Percentiles rank a stretch among this genome's conserved stretches.
Evolutionary conservation across 2,797 vertebrate genomes (phyloP).

Genomic region (Platalea minor): DNA sequence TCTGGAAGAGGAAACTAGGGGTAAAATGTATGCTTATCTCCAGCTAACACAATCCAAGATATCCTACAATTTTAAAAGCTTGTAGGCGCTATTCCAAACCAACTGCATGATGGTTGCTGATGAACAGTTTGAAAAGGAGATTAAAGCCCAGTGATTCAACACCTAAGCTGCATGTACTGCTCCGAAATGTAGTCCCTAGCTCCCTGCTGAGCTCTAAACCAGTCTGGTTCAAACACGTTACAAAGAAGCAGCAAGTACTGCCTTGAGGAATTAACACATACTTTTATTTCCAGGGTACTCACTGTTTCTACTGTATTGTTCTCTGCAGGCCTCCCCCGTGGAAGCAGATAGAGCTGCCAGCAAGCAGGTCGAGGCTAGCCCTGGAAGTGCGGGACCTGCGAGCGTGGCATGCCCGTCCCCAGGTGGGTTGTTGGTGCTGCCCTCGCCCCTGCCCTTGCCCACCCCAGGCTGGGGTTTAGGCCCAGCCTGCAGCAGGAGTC

Average conservation of each 20-base stretch:
- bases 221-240: neutral
- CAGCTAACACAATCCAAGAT: conserved; percentile 27
- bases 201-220: neutral
- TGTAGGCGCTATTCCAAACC: conserved; percentile 2
- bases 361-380: conserved; percentile 38
- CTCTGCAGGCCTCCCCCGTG: conserved; percentile 19
- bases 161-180: accelerated
- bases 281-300: neutral
- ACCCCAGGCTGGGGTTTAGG: accelerated
- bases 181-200: neutral
- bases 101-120: neutral
- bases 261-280: neutral
- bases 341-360: conserved; percentile 16
- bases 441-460: neutral
- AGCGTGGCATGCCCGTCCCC: neutral
- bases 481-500: neutral
- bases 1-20: neutral
- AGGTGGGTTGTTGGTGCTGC: conserved; percentile 60
- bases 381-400: neutral
- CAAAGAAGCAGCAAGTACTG: neutral
- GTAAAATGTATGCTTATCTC: conserved; percentile 37
- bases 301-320: neutral
- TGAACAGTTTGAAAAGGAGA: neutral
- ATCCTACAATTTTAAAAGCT: conserved; percentile 9
- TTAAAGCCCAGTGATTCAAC: neutral